Conservation (phyloP, 2,797 vertebrate species). For the Bryconaethiops microstoma region DNA sequence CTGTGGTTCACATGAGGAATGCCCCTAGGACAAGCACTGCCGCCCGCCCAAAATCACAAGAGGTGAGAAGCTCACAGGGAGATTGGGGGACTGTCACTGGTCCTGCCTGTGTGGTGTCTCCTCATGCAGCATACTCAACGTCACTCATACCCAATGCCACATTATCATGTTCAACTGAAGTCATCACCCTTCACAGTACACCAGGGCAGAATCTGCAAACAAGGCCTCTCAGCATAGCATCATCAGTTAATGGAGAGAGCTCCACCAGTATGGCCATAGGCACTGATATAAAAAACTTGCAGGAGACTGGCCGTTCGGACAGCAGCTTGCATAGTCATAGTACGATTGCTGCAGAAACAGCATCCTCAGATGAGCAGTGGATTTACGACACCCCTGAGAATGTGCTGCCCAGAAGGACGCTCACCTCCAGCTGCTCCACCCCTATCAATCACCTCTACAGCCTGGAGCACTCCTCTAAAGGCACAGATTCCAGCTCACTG, state of each 20-base stretch:
- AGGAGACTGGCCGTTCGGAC: constrained; percentile 80
- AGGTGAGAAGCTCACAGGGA: constrained; percentile 76
- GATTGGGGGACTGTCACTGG: constrained; percentile 72
- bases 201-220: constrained; percentile 63
- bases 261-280: constrained; percentile 72
- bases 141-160: constrained; percentile 92
- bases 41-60: constrained; percentile 86
- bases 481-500: constrained; percentile 84
- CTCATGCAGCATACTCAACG: constrained; percentile 88
- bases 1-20: constrained; percentile 78
- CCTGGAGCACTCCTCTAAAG: constrained; percentile 79
- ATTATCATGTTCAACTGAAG: constrained; percentile 84
- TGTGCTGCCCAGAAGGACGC: constrained; percentile 72
- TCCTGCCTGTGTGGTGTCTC: constrained; percentile 87
- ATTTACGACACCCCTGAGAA: constrained; percentile 80
- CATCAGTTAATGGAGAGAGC: constrained; percentile 68
- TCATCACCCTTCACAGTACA: constrained; percentile 82
- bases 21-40: constrained; percentile 68
- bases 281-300: constrained; percentile 67
- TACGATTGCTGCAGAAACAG: constrained; percentile 61
- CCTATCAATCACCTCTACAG: constrained; percentile 87
- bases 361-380: constrained; percentile 80
- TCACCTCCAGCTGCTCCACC: constrained; percentile 84
- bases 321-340: constrained; percentile 70
- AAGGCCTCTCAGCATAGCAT: constrained; percentile 73